These are phyloP conservation scores for Canis aureus DNA, from an alignment of 2,113 vertebrate species.

Conservation along the genomic window DNA sequence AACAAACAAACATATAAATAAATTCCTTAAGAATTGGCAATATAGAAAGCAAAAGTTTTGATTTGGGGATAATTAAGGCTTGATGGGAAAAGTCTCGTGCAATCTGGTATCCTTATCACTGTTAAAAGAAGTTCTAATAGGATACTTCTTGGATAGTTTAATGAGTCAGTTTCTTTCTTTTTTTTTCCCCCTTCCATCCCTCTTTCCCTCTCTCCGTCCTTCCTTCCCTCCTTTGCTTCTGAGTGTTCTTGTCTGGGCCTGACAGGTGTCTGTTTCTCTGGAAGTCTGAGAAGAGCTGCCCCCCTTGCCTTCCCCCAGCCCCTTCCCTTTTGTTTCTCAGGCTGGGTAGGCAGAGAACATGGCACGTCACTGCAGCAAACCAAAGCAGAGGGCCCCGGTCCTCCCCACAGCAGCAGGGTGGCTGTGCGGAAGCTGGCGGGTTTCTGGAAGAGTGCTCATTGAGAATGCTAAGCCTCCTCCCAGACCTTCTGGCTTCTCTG, in stretches of 20 bases:
- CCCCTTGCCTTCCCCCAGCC: too few relatives aligned
- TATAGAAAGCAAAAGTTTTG: neutral
- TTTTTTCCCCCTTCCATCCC: neutral
- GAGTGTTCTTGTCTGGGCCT: neutral
- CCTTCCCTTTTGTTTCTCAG: neutral
- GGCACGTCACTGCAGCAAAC: neutral
- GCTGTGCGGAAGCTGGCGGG: neutral
- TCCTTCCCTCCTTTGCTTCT: neutral
- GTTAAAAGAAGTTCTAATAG: neutral
- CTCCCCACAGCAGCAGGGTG: neutral
- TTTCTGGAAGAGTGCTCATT: constrained; percentile 35
- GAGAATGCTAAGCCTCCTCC: neutral
- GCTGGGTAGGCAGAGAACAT: neutral
- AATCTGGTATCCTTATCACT: neutral
- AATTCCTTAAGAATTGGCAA: neutral
- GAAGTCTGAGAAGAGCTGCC: neutral
- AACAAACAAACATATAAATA: neutral
- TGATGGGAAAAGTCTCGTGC: neutral
- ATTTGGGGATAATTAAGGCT: neutral
- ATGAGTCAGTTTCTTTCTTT: neutral
- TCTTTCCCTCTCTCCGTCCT: neutral
- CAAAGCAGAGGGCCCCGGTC: neutral
- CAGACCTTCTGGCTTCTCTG: neutral
- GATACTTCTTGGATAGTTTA: neutral
- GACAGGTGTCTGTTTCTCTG: neutral